A percentile compares a stretch with the other conserved stretches of the same genome.
phyloP scores from a whole-genome alignment of 1,140 invertebrate genomes.

The Drosophila leontia region DNA sequence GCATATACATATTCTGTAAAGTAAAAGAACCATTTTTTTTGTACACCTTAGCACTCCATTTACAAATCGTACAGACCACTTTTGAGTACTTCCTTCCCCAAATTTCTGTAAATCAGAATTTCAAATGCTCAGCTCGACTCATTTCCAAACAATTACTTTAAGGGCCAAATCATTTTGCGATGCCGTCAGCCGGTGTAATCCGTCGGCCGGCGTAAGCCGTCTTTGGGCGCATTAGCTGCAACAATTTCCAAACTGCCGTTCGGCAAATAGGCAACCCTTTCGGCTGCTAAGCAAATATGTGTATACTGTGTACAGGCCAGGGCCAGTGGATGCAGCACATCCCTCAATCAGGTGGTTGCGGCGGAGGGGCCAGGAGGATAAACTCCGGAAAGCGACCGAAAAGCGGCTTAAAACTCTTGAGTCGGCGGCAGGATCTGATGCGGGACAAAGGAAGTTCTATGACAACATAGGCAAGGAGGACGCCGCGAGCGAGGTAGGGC shows the following conservation, averaged over 20 bases:
- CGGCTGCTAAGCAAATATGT: conserved; percentile 54
- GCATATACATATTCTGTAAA: too few species aligned
- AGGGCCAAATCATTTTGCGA: conserved; percentile 39
- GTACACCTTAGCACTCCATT: not conserved
- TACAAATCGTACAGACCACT: too few species aligned
- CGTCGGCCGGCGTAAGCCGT: conserved; percentile 48
- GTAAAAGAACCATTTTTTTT: not conserved
- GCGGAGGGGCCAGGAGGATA: conserved; percentile 46
- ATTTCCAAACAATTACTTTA: conserved; percentile 73
- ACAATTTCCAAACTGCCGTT: conserved; percentile 43
- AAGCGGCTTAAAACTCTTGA: conserved; percentile 72
- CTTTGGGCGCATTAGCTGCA: conserved; percentile 65
- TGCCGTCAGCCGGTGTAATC: conserved; percentile 11
- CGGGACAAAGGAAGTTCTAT: conserved; percentile 54
- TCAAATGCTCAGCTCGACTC: conserved; percentile 40
- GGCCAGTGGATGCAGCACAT: conserved; percentile 51
- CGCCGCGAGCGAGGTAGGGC: conserved; percentile 1
- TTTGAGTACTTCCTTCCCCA: conserved; percentile 7
- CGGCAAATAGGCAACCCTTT: conserved; percentile 68
- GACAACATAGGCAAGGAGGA: conserved; percentile 67
- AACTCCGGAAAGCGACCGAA: conserved; percentile 69
- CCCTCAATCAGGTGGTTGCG: conserved; percentile 37
- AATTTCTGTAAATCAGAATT: not conserved
- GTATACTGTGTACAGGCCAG: not conserved
- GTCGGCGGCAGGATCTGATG: not conserved